phyloP scores from a whole-genome alignment of 2,888 invertebrate species.

The Sinodicranocentrus sp. region DNA sequence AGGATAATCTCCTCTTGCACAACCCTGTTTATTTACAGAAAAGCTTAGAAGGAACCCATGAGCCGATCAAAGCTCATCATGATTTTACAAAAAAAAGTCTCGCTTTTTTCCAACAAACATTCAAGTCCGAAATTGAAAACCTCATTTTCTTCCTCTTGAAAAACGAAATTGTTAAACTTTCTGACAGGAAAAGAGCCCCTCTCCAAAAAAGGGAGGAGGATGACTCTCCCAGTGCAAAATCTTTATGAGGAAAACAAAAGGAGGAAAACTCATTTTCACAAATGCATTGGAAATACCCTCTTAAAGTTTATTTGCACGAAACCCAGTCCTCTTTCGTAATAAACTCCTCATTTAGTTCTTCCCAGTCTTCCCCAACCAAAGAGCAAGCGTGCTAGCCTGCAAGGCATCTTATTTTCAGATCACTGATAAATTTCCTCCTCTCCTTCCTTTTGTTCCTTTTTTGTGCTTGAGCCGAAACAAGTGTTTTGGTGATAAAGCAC shows the following conservation, averaged over 20 bases:
- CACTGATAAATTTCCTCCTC: conserved; percentile 20
- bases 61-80: neutral
- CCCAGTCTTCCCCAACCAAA: too few relatives aligned
- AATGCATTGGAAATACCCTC: neutral
- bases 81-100: too few relatives aligned
- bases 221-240: too few relatives aligned
- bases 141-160: too few relatives aligned
- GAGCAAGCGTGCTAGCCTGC: conserved; percentile 41
- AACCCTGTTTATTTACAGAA: conserved; percentile 4
- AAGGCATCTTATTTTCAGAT: conserved; percentile 34
- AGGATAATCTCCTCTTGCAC: too few relatives aligned
- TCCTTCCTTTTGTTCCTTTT: conserved; percentile 9
- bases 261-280: conserved; percentile 16
- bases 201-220: too few relatives aligned
- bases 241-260: neutral
- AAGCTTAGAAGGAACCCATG: neutral
- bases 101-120: too few relatives aligned
- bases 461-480: conserved; percentile 19
- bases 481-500: conserved; percentile 28
- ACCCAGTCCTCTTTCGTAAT: too few relatives aligned
- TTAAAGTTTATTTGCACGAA: neutral
- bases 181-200: too few relatives aligned
- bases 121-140: too few relatives aligned
- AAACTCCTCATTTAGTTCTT: too few relatives aligned
- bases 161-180: too few relatives aligned